phyloP scores from a whole-genome alignment of 2,888 invertebrate genomes.

The Philereme vetulata region DNA sequence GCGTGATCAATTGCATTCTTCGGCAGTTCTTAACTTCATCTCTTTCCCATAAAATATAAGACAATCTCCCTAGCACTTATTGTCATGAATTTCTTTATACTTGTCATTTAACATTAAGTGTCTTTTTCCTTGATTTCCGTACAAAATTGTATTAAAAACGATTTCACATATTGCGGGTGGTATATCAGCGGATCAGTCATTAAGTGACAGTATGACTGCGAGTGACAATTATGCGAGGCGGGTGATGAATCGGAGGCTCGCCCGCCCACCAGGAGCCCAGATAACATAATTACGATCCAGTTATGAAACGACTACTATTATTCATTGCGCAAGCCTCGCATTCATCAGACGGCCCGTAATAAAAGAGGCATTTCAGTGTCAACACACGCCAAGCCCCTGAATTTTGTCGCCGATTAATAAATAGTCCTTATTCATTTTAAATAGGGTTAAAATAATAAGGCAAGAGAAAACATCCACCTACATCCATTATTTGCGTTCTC shows the following conservation, averaged over 20 bases:
- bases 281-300: slow-evolving; percentile 76
- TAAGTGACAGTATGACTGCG: slow-evolving; percentile 48
- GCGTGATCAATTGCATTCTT: slow-evolving; percentile 78
- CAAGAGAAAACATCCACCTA: too few relatives aligned
- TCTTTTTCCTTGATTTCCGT: too few relatives aligned
- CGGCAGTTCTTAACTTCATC: slow-evolving; percentile 62
- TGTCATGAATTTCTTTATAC: neutral
- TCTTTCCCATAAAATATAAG: slow-evolving; percentile 39
- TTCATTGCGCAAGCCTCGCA: slow-evolving; percentile 68
- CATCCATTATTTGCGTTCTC: too few relatives aligned
- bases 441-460: too few relatives aligned
- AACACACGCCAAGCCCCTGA: too few relatives aligned
- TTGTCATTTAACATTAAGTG: neutral
- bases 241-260: slow-evolving; percentile 70
- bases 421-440: too few relatives aligned
- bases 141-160: neutral
- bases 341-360: slow-evolving; percentile 49
- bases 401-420: too few relatives aligned
- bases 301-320: slow-evolving; percentile 77
- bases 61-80: slow-evolving; percentile 25
- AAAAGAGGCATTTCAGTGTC: neutral
- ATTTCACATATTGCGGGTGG: too few relatives aligned
- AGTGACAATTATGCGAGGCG: slow-evolving; percentile 75
- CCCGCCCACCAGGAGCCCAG: slow-evolving; percentile 63
- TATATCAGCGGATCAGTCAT: slow-evolving; percentile 43